Base-by-base conservation (phyloP, 2,113 vertebrate genomes). In the Muscicapa adusta region DNA sequence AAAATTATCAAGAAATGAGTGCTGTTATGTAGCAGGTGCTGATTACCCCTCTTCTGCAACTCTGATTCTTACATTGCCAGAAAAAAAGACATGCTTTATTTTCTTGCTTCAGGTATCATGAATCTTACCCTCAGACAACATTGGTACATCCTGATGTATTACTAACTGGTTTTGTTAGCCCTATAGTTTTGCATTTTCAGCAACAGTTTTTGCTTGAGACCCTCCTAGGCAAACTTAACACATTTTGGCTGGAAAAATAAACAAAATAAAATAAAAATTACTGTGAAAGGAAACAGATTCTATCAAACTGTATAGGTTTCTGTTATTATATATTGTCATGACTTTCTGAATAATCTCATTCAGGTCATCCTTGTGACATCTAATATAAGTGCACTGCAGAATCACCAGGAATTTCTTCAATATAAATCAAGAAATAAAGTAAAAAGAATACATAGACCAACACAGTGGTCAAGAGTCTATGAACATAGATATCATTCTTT, bases 131-230 rank as follows among this genome's bases (percentile, higher is more conserved):
- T 58, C 31, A 63, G 14, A 54, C 2, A 83, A 12, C 10, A 18
- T 9, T 54, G 29, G 7, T 14, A 7, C 6, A 85, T 36, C 5
- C 2, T 56, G 10, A 17, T 42, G 8, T 20, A 18, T 58, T 72
- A 48, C 7, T 24, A 26, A 26, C 0, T 18, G 2, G 0, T 58
- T 72, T 92, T 70, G 3, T 6, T 50, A 45, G 14, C 5, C 18
- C 8, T 62, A 18, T 10, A 38, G 10, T 29, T 85, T 45, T 60
- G 31, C 22, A 26, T 2, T 65, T 63, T 23, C 36, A 86, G 5
- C 8, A 74, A 9, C 4, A 34, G 33, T 25, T 81, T 91, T 82
- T 16, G 0, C 14, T 47, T 75, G 14, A 78, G 16, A 14, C 1
- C 34, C 9, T 84, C 20, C 81, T 19, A 34, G 11, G 10, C 19